Percentiles rank a stretch among this genome's conserved stretches.
These are phyloP conservation scores for Auanema freiburgensis DNA, from an alignment of 2,888 invertebrate species.

Conservation along the genomic window DNA sequence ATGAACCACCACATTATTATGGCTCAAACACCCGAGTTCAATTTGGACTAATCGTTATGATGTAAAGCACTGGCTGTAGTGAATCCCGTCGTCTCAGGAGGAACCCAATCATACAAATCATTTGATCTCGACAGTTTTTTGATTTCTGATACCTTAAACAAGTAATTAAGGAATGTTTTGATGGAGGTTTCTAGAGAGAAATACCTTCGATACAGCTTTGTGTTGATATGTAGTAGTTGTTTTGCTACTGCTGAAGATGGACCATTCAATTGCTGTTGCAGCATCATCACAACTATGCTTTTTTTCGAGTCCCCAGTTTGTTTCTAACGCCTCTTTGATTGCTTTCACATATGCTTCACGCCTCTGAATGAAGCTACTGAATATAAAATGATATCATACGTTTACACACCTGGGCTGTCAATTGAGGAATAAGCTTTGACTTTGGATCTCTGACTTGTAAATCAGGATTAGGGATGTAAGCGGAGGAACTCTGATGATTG, in stretches of 20 bases:
- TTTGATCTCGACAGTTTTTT: conserved; percentile 25
- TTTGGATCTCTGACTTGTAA: conserved; percentile 14
- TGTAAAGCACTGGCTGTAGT: too few species aligned
- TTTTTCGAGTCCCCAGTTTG: conserved; percentile 27
- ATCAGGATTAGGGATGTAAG: conserved; percentile 9
- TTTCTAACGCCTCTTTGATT: conserved; percentile 22
- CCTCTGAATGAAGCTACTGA: conserved; percentile 19
- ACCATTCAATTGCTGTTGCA: conserved; percentile 29
- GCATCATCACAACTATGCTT: not conserved
- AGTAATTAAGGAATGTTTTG: not conserved
- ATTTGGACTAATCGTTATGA: too few species aligned
- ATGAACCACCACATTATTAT: too few species aligned
- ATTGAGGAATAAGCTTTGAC: conserved; percentile 8
- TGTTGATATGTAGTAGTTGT: conserved; percentile 39
- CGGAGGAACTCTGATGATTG: not conserved
- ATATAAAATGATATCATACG: too few species aligned
- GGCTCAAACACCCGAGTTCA: too few species aligned
- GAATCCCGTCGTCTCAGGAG: conserved; percentile 7
- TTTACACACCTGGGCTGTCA: conserved; percentile 15
- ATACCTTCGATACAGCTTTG: conserved; percentile 40
- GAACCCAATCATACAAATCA: conserved; percentile 18
- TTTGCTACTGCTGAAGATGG: conserved; percentile 28
- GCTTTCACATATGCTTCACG: conserved; percentile 31
- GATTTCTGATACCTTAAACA: conserved; percentile 35
- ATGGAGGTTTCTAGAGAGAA: not conserved